phyloP scores from a whole-genome alignment of 2,113 vertebrate species.

The Tautogolabrus adspersus region DNA sequence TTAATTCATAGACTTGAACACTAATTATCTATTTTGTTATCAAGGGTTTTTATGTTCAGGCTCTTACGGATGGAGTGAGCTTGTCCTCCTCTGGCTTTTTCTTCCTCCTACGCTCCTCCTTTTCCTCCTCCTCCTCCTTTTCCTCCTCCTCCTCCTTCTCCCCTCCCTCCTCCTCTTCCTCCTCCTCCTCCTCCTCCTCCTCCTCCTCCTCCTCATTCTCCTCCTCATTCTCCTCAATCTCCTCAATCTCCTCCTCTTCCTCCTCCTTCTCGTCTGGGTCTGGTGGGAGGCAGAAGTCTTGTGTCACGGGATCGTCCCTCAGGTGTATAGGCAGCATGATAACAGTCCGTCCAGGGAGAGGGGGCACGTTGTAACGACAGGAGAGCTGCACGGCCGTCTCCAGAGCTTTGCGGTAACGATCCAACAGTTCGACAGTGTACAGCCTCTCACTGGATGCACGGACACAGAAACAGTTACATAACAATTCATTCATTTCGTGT shows the following conservation, averaged over 20 bases:
- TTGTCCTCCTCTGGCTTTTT: neutral
- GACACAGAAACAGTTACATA: neutral
- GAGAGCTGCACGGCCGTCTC: conserved; percentile 87
- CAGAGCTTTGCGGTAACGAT: conserved; percentile 85
- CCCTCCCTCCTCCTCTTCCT: conserved; percentile 9
- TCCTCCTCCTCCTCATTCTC: neutral
- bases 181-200: conserved; percentile 2
- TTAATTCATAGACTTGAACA: neutral
- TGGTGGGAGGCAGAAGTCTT: conserved; percentile 73
- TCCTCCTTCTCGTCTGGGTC: conserved; percentile 32
- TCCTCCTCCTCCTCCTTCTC: conserved; percentile 9
- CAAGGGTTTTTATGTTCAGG: neutral
- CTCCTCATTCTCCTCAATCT: too few species aligned
- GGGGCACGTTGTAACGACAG: conserved; percentile 87
- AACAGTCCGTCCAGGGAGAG: conserved; percentile 86
- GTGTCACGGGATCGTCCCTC: too few species aligned
- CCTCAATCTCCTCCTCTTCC: neutral
- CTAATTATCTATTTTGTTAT: neutral
- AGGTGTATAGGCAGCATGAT: conserved; percentile 79
- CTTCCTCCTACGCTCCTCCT: neutral
- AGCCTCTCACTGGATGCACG: conserved; percentile 66
- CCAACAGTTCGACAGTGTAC: conserved; percentile 74
- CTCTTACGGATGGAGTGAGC: conserved; percentile 62
- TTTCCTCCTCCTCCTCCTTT: conserved; percentile 4
- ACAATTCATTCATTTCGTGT: too few species aligned